phyloP scores from a whole-genome alignment of 2,113 vertebrate genomes.

The Sclerurus mexicanus region DNA sequence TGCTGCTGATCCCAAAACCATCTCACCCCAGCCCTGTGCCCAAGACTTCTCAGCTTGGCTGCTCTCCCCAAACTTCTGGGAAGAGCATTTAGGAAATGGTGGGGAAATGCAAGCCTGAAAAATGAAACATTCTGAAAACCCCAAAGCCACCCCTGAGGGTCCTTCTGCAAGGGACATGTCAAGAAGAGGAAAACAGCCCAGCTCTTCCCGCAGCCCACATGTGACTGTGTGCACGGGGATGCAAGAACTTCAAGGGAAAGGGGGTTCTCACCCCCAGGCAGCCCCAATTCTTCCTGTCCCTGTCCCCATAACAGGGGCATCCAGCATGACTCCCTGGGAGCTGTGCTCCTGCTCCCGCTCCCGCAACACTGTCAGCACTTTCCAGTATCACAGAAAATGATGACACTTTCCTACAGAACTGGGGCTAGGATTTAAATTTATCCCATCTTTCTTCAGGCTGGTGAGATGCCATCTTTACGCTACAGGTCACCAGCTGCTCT shows the following conservation, averaged over 20 bases:
- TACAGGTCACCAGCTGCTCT: background rate
- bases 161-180: background rate
- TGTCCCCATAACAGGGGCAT: background rate
- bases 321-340: background rate
- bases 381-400: background rate
- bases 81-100: background rate
- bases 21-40: rapidly evolving
- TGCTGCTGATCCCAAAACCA: rapidly evolving
- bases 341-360: background rate
- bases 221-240: background rate
- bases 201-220: background rate
- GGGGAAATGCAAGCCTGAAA: background rate
- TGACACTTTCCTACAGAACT: background rate
- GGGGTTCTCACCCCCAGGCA: background rate
- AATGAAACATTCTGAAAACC: background rate
- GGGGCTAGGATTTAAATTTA: background rate
- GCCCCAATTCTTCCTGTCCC: background rate
- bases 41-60: background rate
- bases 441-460: background rate
- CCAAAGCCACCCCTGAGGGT: background rate
- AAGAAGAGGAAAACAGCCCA: background rate
- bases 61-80: background rate
- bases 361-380: background rate
- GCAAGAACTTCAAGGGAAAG: background rate
- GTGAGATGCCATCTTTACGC: background rate